Conservation (phyloP, 2,797 vertebrate species). For the Dallia pectoralis region DNA sequence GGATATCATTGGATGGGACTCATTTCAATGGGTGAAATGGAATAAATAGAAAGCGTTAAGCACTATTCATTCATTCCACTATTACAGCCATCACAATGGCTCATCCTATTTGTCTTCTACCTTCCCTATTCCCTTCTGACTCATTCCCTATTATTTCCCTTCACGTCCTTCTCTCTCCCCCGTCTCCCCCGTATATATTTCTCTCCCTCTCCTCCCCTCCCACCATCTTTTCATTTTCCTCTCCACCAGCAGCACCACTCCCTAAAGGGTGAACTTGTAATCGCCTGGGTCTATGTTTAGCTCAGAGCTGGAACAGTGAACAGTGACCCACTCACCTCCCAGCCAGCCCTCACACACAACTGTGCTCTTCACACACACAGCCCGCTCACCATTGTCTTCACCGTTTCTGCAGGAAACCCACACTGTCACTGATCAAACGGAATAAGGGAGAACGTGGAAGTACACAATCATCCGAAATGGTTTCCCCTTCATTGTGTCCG, state of each 20-base stretch:
- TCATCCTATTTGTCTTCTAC: constrained; percentile 1
- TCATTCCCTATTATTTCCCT: neutral
- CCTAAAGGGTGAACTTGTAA: constrained; percentile 69
- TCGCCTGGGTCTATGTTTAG: constrained; percentile 67
- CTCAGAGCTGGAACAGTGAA: constrained; percentile 41
- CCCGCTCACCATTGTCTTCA: neutral
- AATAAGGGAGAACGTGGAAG: neutral
- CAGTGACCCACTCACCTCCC: neutral
- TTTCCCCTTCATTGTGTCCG: neutral
- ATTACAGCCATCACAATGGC: neutral
- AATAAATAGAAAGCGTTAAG: neutral
- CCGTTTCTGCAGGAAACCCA: neutral
- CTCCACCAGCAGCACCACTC: constrained; percentile 34
- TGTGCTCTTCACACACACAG: neutral
- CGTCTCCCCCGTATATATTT: neutral
- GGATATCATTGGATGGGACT: neutral
- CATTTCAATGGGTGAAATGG: neutral
- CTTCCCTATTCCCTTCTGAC: neutral
- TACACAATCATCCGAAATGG: neutral
- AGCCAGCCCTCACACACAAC: neutral
- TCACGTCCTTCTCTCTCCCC: neutral
- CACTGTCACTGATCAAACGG: neutral
- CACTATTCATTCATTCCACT: neutral
- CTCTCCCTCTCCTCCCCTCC: neutral
- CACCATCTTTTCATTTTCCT: constrained; percentile 36